Base-by-base conservation (phyloP, 2,797 vertebrate genomes). In the Sciaenops ocellatus region DNA sequence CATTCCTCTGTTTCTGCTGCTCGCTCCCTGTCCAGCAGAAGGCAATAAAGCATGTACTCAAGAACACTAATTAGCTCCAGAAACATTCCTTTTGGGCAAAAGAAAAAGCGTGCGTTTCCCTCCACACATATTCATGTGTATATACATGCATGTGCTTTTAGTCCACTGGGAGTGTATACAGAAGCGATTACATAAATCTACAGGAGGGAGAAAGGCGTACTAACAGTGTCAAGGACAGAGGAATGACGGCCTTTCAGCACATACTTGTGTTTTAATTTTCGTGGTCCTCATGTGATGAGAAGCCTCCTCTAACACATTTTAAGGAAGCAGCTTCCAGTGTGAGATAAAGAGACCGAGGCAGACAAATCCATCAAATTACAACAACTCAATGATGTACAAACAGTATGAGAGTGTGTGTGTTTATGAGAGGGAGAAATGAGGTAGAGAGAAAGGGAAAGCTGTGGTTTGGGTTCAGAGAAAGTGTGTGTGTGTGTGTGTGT, bases 11-110 rank as follows among this genome's bases (percentile, higher is more conserved):
- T 78, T 85, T 79, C 78, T 84, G 89, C 88, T 92, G 89, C 88
- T 92, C 89, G 83, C 90, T 92, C 88, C 88, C 84, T 83, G 85
- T 90, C 82, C 90, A 90, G 81, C 88, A 89, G 52, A 83, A 87
- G 78, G 87, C 87, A 90, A 91, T 92, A 91, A 93, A 94, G 90
- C 86, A 86, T 86, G 85, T 83, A 83, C 81, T 89, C 87, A 92
- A 91, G 90, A 91, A 92, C 92, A 90, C 91, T 94, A 93, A 94
- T 94, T 92, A 93, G 89, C 91, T 93, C 89, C 93, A 94, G 91
- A 92, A 91, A 90, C 87, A 91, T 94, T 94, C 91, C 87, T 92
- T 85, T 87, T 78, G 85, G 76, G 51, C 60, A 69, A 76, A 80
- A 64, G 63, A 6, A 7, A 42, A 67, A 77, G 59, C 47, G 79